These are phyloP conservation scores for Karalla daura DNA, from an alignment of 2,797 vertebrate species.

Conservation along the genomic window DNA sequence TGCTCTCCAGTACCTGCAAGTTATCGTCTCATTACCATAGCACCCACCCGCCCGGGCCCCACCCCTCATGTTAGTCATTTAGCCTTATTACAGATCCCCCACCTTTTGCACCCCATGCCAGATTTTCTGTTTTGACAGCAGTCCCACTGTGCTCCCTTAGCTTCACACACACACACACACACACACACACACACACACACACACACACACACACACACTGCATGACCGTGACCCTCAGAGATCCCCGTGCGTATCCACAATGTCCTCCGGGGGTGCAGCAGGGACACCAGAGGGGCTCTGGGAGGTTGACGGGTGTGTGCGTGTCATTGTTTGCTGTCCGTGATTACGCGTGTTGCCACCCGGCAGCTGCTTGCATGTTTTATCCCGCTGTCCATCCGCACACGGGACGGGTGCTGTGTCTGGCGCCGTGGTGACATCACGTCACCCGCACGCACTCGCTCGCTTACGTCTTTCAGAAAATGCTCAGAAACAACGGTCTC, in stretches of 20 bases:
- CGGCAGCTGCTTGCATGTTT: constrained; percentile 80
- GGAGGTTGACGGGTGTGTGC: constrained; percentile 56
- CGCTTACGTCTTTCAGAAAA: constrained; percentile 1
- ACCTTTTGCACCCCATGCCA: constrained; percentile 59
- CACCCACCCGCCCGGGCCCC: constrained; percentile 34
- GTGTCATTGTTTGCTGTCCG: constrained; percentile 75
- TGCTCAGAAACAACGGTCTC: background rate
- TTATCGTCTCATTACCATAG: constrained; percentile 45
- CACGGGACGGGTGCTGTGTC: constrained; percentile 44
- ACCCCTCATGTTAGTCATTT: constrained; percentile 54
- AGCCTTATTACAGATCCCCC: constrained; percentile 57
- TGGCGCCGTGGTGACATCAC: constrained; percentile 67
- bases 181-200: constrained; percentile 23
- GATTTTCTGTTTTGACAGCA: constrained; percentile 77
- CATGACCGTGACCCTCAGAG: constrained; percentile 69
- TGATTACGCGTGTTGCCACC: constrained; percentile 74
- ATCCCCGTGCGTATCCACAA: constrained; percentile 61
- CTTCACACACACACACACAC: constrained; percentile 45
- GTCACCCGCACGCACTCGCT: constrained; percentile 16
- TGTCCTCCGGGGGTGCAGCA: constrained; percentile 59
- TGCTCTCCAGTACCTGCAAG: constrained; percentile 48
- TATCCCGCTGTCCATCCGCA: constrained; percentile 57
- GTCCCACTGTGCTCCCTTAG: constrained; percentile 67
- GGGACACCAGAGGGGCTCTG: constrained; percentile 63
- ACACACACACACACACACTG: constrained; percentile 18